Evolutionary conservation across 2,888 invertebrate genomes (phyloP).

Genomic region (Heliconius sara): DNA sequence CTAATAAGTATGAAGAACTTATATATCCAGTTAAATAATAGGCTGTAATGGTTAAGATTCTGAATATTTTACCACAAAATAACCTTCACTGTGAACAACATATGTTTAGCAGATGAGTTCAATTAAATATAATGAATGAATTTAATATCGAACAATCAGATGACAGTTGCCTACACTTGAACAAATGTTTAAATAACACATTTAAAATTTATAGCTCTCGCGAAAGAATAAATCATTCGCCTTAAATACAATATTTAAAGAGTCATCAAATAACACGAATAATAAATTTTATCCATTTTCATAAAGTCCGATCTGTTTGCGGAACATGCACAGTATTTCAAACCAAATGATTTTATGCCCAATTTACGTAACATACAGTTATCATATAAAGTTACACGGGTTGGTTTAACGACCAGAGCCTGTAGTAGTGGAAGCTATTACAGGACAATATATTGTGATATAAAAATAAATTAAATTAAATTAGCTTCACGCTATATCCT

Average conservation of each 20-base stretch:
- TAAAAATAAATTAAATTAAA: too few species aligned
- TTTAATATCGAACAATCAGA: not conserved
- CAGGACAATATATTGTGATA: not conserved
- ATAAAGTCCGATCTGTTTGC: slow-evolving; percentile 34
- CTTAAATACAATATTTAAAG: slow-evolving; percentile 2
- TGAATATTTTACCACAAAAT: too few species aligned
- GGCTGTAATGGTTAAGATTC: too few species aligned
- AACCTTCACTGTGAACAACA: too few species aligned
- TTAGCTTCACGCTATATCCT: too few species aligned
- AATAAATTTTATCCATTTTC: slow-evolving; percentile 35
- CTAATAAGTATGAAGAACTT: too few species aligned
- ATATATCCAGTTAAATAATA: too few species aligned
- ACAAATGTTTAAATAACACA: not conserved
- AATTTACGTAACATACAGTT: slow-evolving; percentile 42
- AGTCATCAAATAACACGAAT: slow-evolving; percentile 29
- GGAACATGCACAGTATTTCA: slow-evolving; percentile 37
- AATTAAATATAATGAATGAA: too few species aligned
- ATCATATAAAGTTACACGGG: slow-evolving; percentile 40
- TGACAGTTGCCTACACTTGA: not conserved
- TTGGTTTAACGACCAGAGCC: slow-evolving; percentile 33
- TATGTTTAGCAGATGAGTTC: too few species aligned
- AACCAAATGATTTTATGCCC: slow-evolving; percentile 37
- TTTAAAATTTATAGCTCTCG: not conserved
- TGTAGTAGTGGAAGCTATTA: too few species aligned
- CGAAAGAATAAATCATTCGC: not conserved